These are phyloP conservation scores for Crocallis elinguaria DNA, from an alignment of 2,888 invertebrate species.

Conservation along the genomic window DNA sequence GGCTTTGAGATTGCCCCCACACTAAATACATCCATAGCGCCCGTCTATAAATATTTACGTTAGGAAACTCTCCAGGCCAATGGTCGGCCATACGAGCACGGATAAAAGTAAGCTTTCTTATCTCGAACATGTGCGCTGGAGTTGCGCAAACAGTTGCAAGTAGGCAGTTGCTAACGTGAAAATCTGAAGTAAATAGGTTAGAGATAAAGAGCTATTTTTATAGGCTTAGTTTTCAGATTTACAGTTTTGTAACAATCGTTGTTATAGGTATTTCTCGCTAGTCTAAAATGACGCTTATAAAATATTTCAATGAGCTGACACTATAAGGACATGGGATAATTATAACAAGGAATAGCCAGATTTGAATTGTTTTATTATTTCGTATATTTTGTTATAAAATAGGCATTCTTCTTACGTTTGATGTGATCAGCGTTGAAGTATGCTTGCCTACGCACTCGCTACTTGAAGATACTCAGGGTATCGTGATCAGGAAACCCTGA, in stretches of 20 bases:
- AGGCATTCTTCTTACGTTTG: too few relatives aligned
- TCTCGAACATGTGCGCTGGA: constrained; percentile 69
- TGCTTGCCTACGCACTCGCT: too few relatives aligned
- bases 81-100: constrained; percentile 74
- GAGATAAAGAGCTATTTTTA: constrained; percentile 36
- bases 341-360: too few relatives aligned
- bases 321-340: too few relatives aligned
- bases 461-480: too few relatives aligned
- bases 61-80: constrained; percentile 80
- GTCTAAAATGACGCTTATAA: too few relatives aligned
- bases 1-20: constrained; percentile 11
- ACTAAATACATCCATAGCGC: constrained; percentile 37
- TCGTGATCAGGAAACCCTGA: too few relatives aligned
- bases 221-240: constrained; percentile 28
- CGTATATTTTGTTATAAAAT: too few relatives aligned
- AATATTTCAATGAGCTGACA: too few relatives aligned
- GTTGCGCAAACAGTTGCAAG: constrained; percentile 70
- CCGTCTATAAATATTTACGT: constrained; percentile 83
- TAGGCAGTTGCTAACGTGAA: constrained; percentile 39
- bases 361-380: too few relatives aligned
- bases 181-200: constrained; percentile 39
- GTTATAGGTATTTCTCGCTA: neutral
- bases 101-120: constrained; percentile 82
- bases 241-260: constrained; percentile 7
- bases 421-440: too few relatives aligned